A percentile compares a stretch with the other conserved stretches of the same genome.
Evolutionary conservation across 2,888 invertebrate genomes (phyloP).

Genomic region (Deilephila elpenor): DNA sequence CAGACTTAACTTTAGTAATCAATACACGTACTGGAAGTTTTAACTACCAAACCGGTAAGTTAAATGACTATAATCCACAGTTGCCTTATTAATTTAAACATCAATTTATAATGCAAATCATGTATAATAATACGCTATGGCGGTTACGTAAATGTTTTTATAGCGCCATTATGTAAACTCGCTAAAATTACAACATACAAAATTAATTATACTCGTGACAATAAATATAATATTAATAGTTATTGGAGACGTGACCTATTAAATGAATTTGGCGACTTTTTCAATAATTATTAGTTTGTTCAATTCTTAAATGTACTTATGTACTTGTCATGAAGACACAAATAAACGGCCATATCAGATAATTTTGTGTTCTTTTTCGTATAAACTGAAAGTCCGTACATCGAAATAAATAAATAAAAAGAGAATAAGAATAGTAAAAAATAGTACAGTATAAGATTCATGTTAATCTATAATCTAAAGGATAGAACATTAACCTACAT

Average conservation of each 20-base stretch:
- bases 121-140: conserved; percentile 10
- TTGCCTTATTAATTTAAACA: background rate
- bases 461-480: too few species aligned
- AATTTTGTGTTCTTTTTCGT: background rate
- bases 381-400: background rate
- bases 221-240: background rate
- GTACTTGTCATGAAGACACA: too few species aligned
- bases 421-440: too few species aligned
- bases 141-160: conserved; percentile 1
- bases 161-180: conserved; percentile 12
- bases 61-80: background rate
- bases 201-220: conserved; percentile 3
- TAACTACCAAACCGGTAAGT: background rate
- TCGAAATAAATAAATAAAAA: background rate
- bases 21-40: too few species aligned
- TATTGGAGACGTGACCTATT: background rate
- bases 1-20: too few species aligned
- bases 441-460: too few species aligned
- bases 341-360: too few species aligned
- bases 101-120: conserved; percentile 19
- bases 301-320: too few species aligned
- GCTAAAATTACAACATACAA: background rate
- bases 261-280: background rate
- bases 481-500: too few species aligned
- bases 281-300: too few species aligned